A percentile compares a stretch with the other conserved stretches of the same genome.
Evolutionary conservation across 2,113 vertebrate genomes (phyloP).

Genomic region (Myrmecophaga tridactyla): DNA sequence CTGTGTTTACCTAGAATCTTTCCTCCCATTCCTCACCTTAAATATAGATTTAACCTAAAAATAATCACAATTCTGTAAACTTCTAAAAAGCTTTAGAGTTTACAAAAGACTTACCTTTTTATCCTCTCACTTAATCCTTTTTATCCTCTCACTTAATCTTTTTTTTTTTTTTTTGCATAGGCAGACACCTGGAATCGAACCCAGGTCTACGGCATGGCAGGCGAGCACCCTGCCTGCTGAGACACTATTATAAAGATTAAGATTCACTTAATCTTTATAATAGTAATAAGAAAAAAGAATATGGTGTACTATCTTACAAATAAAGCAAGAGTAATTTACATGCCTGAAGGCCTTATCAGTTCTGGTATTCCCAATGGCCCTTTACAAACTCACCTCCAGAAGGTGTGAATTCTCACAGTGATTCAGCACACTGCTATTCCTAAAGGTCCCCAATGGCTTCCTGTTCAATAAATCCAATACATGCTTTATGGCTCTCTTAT

Average conservation of each 20-base stretch:
- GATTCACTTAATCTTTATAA: background rate
- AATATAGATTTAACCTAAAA: constrained; percentile 21
- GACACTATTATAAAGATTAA: too few species aligned
- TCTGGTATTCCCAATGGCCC: background rate
- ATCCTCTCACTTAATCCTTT: background rate
- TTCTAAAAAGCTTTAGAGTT: background rate
- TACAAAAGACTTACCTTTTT: background rate
- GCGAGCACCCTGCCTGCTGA: too few species aligned
- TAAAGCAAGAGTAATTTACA: background rate
- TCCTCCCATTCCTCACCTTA: background rate
- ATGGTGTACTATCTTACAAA: background rate
- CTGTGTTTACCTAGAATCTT: constrained; percentile 19
- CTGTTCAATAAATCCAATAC: background rate
- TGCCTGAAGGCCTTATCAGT: background rate
- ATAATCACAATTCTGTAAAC: constrained; percentile 16
- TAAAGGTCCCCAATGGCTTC: background rate
- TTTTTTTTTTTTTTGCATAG: too few species aligned
- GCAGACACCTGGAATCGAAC: too few species aligned
- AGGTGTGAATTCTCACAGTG: background rate
- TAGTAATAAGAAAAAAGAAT: background rate
- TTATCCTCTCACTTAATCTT: background rate
- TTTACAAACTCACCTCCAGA: constrained; percentile 3
- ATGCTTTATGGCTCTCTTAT: background rate
- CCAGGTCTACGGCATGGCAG: too few species aligned
- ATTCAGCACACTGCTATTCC: background rate